Evolutionary conservation across 2,888 invertebrate genomes (phyloP).

Genomic region (Melanargia galathea): DNA sequence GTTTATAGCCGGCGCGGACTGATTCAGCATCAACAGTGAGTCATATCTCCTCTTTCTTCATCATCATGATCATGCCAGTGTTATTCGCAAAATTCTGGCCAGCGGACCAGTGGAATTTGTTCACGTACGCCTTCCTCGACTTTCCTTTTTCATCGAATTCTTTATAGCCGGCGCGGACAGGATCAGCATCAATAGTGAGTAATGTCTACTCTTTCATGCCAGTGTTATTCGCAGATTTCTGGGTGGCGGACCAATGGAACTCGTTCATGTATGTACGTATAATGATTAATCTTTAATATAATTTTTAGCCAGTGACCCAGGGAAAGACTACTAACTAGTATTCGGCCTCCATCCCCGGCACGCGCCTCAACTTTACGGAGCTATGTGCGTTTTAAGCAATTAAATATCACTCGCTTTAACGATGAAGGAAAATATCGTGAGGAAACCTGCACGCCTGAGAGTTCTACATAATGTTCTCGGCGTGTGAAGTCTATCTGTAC

Average conservation of each 20-base stretch:
- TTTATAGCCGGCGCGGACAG: slow-evolving; percentile 91
- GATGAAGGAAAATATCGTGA: no score
- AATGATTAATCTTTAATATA: no score
- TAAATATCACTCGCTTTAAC: no score
- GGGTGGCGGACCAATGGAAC: slow-evolving; percentile 99
- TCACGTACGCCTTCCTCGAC: slow-evolving; percentile 94
- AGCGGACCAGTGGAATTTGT: slow-evolving; percentile 97
- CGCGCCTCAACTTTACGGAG: no score
- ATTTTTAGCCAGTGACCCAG: no score
- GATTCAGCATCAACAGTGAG: slow-evolving; percentile 84
- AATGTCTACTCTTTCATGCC: slow-evolving; percentile 87
- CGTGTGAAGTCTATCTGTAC: no score
- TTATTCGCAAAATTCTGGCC: slow-evolving; percentile 99
- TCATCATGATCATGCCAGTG: slow-evolving; percentile 88
- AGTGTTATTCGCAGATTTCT: slow-evolving; percentile 97
- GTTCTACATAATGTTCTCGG: no score
- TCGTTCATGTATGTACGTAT: slow-evolving; percentile 93
- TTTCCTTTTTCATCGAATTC: slow-evolving; percentile 96
- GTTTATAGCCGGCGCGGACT: slow-evolving; percentile 89
- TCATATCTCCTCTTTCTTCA: slow-evolving; percentile 69
- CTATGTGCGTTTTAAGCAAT: no score
- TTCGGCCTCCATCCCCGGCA: no score
- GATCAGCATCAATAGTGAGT: slow-evolving; percentile 83
- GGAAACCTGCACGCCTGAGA: no score
- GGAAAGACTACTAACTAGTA: no score